A percentile compares a stretch with the other conserved stretches of the same genome.
phyloP scores from a whole-genome alignment of 2,113 vertebrate genomes.

The Oncorhynchus kisutch region DNA sequence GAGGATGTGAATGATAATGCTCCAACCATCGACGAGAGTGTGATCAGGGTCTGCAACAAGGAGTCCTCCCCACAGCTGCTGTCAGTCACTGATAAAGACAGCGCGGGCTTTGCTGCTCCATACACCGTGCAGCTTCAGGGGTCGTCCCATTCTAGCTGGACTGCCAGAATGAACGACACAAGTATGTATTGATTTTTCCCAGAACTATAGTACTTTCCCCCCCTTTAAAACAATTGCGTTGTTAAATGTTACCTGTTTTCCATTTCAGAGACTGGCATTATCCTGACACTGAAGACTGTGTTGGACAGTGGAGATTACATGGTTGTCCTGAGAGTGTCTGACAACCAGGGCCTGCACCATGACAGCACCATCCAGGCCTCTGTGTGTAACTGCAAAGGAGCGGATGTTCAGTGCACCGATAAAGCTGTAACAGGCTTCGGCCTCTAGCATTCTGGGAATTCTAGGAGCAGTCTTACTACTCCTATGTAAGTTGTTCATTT shows the following conservation, averaged over 20 bases:
- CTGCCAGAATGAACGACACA: slow-evolving; percentile 23
- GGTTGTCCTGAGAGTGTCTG: slow-evolving; percentile 75
- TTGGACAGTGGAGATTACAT: slow-evolving; percentile 69
- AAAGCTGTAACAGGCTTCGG: not conserved
- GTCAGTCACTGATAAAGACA: slow-evolving; percentile 78
- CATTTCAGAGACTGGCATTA: slow-evolving; percentile 56
- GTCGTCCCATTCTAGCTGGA: slow-evolving; percentile 78
- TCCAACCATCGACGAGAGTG: slow-evolving; percentile 44
- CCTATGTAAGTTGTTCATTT: slow-evolving; percentile 77
- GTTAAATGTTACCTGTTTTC: not conserved
- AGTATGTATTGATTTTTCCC: slow-evolving; percentile 65
- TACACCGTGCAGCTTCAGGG: slow-evolving; percentile 68
- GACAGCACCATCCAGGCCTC: slow-evolving; percentile 63
- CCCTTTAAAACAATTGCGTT: not conserved
- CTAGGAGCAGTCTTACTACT: slow-evolving; percentile 84
- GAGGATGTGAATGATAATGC: slow-evolving; percentile 70
- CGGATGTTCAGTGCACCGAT: slow-evolving; percentile 37
- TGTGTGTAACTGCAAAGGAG: slow-evolving; percentile 82
- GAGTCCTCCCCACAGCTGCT: slow-evolving; percentile 52
- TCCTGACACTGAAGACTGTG: slow-evolving; percentile 59
- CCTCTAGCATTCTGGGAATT: slow-evolving; percentile 81
- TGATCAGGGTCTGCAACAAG: slow-evolving; percentile 67
- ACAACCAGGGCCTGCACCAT: slow-evolving; percentile 67
- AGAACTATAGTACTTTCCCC: not conserved
- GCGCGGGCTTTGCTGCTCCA: slow-evolving; percentile 73